phyloP scores from a whole-genome alignment of 64 coral and sea anemone genomes.

The Trachythela sp. region DNA sequence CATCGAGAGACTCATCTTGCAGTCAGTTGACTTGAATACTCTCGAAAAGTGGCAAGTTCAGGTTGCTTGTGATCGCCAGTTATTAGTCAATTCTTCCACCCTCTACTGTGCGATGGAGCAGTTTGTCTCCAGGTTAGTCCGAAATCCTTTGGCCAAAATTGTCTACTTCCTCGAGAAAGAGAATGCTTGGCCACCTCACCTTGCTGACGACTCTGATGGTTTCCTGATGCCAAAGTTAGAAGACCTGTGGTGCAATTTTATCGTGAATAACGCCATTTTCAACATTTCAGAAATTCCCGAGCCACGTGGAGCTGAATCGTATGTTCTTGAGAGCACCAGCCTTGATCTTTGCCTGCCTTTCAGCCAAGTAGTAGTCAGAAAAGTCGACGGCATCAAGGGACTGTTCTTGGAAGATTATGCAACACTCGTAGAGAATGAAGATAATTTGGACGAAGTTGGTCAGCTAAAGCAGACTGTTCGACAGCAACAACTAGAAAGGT shows the following conservation, averaged over 20 bases:
- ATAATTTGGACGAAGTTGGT: background rate
- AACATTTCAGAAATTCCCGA: conserved; percentile 44
- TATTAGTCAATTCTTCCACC: background rate
- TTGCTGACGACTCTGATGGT: background rate
- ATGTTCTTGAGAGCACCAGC: conserved; percentile 28
- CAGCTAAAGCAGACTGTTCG: background rate
- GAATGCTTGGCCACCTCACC: background rate
- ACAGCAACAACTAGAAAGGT: background rate
- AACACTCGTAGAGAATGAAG: background rate
- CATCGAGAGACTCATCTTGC: background rate
- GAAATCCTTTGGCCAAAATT: background rate
- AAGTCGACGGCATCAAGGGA: conserved; percentile 51
- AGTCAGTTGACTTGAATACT: background rate
- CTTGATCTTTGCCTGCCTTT: conserved; percentile 57
- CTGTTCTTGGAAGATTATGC: conserved; percentile 63
- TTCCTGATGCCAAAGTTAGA: background rate
- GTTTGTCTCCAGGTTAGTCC: background rate
- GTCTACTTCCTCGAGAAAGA: background rate
- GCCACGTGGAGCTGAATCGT: conserved; percentile 52
- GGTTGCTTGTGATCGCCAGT: background rate
- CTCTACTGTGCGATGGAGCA: background rate
- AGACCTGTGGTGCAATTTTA: background rate
- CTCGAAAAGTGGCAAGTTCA: background rate
- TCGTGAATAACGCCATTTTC: background rate
- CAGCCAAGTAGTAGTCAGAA: conserved; percentile 49